These are phyloP conservation scores for Schizopygopsis malacanthus DNA, from an alignment of 2,797 vertebrate species.

Conservation along the genomic window DNA sequence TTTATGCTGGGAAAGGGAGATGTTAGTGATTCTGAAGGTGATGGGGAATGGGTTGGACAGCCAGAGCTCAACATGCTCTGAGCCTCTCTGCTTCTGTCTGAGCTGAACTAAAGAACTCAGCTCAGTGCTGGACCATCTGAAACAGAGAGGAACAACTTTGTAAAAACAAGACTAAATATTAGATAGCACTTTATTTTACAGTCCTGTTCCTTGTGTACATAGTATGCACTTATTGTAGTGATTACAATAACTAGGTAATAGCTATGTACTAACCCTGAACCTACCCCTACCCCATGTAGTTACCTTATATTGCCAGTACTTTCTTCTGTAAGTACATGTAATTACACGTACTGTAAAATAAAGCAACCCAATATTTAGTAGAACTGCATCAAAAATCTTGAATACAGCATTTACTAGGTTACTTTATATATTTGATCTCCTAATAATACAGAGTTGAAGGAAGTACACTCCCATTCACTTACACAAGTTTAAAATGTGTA, in stretches of 20 bases:
- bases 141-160: background rate
- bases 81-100: conserved; percentile 76
- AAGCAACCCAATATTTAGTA: background rate
- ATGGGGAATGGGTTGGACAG: conserved; percentile 83
- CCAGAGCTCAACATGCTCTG: conserved; percentile 89
- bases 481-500: background rate
- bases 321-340: no score
- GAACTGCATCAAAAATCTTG: background rate
- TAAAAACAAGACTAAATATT: conserved; percentile 19
- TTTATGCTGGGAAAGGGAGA: conserved; percentile 81
- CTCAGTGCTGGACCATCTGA: conserved; percentile 66
- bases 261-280: no score
- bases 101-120: conserved; percentile 82
- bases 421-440: background rate
- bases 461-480: background rate
- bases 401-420: background rate
- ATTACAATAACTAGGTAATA: no score
- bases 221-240: no score
- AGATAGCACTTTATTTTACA: no score
- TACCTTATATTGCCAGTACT: no score
- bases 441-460: background rate
- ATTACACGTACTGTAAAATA: no score
- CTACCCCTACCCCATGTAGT: no score
- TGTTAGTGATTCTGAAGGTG: conserved; percentile 81
- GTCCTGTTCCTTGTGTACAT: no score